These are phyloP conservation scores for Pachyrhynchus sulphureomaculatus DNA, from an alignment of 1,140 invertebrate genomes.

Conservation along the genomic window DNA sequence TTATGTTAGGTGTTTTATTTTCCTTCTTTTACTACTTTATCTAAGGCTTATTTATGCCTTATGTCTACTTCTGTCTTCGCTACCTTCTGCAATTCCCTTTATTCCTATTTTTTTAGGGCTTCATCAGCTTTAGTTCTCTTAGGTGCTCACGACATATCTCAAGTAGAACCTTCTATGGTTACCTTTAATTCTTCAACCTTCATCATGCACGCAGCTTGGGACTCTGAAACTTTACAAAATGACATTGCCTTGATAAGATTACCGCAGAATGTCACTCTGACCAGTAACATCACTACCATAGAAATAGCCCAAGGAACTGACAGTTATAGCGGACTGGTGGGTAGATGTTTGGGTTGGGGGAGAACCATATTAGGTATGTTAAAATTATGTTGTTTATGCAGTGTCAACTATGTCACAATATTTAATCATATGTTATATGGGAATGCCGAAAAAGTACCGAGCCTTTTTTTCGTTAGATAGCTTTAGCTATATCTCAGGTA, in stretches of 20 bases:
- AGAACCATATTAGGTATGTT: constrained; percentile 8
- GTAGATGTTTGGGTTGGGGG: constrained; percentile 30
- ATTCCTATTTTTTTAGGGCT: constrained; percentile 10
- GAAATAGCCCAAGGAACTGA: constrained; percentile 3
- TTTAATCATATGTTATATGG: too few relatives aligned
- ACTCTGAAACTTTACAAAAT: constrained; percentile 4
- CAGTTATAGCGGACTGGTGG: constrained; percentile 8
- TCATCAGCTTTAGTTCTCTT: constrained; percentile 5
- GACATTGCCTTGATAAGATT: constrained; percentile 33
- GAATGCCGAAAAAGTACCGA: too few relatives aligned
- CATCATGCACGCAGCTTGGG: constrained; percentile 19
- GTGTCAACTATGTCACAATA: too few relatives aligned
- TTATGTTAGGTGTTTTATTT: too few relatives aligned
- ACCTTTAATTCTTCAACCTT: constrained; percentile 1
- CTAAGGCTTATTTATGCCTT: too few relatives aligned
- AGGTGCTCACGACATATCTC: constrained; percentile 20
- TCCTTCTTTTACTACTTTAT: too few relatives aligned
- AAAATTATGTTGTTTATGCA: too few relatives aligned
- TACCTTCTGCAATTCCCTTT: too few relatives aligned
- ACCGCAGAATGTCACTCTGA: constrained; percentile 18
- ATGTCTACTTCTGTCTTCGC: too few relatives aligned
- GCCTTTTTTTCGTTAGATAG: too few relatives aligned
- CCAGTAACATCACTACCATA: constrained; percentile 6
- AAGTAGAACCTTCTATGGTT: background rate
- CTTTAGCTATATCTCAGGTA: too few relatives aligned